Conservation (phyloP, 2,797 vertebrate species). For the Paguma larvata region DNA sequence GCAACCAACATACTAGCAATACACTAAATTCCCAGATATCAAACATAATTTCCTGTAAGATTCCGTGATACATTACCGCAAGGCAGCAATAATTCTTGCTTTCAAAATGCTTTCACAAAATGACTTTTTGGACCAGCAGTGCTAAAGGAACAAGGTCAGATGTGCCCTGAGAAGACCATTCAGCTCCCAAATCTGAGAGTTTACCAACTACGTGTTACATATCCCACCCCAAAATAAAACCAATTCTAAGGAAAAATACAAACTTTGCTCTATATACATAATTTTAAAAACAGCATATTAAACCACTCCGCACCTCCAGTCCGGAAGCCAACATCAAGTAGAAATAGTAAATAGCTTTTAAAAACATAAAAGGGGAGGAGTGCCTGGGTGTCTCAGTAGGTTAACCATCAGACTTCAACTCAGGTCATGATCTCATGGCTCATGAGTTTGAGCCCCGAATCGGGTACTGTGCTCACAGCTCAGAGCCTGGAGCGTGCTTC, state of each 20-base stretch:
- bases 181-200: background rate
- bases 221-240: background rate
- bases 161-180: background rate
- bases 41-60: background rate
- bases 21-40: background rate
- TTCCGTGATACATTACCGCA: background rate
- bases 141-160: background rate
- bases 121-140: background rate
- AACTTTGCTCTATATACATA: background rate
- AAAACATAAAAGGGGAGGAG: background rate
- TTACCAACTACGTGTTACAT: background rate
- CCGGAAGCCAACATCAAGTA: background rate
- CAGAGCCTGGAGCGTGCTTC: no score
- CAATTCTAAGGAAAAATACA: background rate
- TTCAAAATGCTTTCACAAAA: background rate
- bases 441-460: no score
- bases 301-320: background rate
- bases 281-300: background rate
- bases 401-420: no score
- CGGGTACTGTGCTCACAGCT: no score
- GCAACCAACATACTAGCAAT: background rate
- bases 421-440: no score
- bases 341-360: background rate
- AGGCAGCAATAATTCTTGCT: background rate
- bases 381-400: no score